These are phyloP conservation scores for Gopherus flavomarginatus DNA, from an alignment of 2,113 vertebrate genomes.

Conservation along the genomic window DNA sequence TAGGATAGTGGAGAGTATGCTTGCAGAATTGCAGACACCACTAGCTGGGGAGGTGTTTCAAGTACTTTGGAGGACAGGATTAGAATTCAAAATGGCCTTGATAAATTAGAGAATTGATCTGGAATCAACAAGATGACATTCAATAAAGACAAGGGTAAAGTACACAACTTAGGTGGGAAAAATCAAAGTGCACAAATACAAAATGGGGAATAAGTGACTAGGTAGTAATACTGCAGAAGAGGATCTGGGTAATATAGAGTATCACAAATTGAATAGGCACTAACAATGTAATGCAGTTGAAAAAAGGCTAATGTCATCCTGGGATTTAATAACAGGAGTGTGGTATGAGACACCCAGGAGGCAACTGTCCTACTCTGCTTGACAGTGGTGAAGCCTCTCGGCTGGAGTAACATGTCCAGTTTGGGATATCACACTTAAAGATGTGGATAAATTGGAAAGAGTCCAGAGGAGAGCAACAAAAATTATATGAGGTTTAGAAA, in stretches of 20 bases:
- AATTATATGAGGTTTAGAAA: too few relatives aligned
- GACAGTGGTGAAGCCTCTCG: not conserved
- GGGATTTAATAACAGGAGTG: not conserved
- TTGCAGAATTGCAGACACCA: not conserved
- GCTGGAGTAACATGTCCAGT: not conserved
- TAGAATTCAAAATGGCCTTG: not conserved
- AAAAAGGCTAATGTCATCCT: not conserved
- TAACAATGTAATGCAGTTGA: not conserved
- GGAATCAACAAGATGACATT: not conserved
- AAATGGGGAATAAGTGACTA: not conserved
- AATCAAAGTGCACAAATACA: not conserved
- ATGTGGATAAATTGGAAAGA: too few relatives aligned
- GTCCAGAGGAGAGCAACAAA: too few relatives aligned
- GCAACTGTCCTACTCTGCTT: not conserved
- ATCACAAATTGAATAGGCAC: not conserved
- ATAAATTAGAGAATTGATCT: not conserved
- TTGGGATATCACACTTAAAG: too few relatives aligned
- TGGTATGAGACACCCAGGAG: not conserved
- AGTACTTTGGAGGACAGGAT: not conserved
- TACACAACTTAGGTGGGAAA: not conserved
- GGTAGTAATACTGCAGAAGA: not conserved
- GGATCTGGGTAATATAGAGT: not conserved
- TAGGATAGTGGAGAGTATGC: not conserved
- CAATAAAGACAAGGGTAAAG: not conserved
- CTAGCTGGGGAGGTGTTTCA: not conserved